Conservation (phyloP, 2,888 invertebrate genomes). For the Plebejus melissa region DNA sequence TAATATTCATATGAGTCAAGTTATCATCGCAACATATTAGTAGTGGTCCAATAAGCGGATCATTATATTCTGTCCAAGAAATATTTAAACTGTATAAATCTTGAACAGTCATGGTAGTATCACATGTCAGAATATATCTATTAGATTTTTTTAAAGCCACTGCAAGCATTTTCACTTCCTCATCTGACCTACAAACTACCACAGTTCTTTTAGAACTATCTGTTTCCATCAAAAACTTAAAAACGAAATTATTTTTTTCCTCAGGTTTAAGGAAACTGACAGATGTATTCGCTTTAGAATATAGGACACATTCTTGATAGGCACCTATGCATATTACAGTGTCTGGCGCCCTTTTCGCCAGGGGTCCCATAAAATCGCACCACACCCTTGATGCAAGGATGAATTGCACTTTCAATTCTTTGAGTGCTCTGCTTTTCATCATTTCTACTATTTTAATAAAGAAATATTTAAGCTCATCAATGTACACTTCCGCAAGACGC, state of each 20-base stretch:
- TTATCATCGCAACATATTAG: conserved; percentile 85
- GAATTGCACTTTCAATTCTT: conserved; percentile 75
- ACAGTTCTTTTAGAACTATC: conserved; percentile 75
- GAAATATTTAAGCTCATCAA: conserved; percentile 62
- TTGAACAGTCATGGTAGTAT: conserved; percentile 59
- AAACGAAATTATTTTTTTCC: conserved; percentile 62
- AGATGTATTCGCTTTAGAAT: conserved; percentile 75
- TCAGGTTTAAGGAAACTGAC: conserved; percentile 57
- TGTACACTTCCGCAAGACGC: conserved; percentile 76
- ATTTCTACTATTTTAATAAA: conserved; percentile 63
- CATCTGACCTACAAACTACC: conserved; percentile 79
- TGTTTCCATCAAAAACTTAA: conserved; percentile 70
- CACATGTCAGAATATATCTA: conserved; percentile 51
- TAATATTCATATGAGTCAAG: conserved; percentile 80
- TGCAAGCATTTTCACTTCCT: conserved; percentile 72
- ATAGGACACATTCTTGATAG: conserved; percentile 86
- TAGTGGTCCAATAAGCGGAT: conserved; percentile 66
- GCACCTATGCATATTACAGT: conserved; percentile 85
- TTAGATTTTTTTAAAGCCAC: conserved; percentile 45
- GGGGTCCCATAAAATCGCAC: conserved; percentile 78
- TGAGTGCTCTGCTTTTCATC: conserved; percentile 59
- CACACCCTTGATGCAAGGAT: conserved; percentile 81
- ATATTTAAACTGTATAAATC: conserved; percentile 59
- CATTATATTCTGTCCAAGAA: conserved; percentile 58
- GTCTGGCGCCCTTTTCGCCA: conserved; percentile 76